phyloP scores from a whole-genome alignment of 2,888 invertebrate species.

The Sphecodes monilicornis region DNA sequence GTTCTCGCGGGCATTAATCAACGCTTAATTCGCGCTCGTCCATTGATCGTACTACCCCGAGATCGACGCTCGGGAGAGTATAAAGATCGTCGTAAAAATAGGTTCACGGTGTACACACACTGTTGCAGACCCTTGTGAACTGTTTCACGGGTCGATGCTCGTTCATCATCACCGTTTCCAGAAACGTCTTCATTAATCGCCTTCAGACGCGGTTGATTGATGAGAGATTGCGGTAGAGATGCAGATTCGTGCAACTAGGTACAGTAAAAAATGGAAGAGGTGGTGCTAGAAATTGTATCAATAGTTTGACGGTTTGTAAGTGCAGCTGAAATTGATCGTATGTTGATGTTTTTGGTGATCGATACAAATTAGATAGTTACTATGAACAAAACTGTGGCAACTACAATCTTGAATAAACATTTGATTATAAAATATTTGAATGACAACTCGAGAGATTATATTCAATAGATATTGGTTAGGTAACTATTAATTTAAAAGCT shows the following conservation, averaged over 20 bases:
- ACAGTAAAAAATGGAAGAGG: background rate
- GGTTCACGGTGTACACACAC: background rate
- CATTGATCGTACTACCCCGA: slow-evolving; percentile 1
- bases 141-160: slow-evolving; percentile 3
- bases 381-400: too few species aligned
- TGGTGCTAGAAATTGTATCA: background rate
- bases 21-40: slow-evolving; percentile 20
- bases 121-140: background rate
- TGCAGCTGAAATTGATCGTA: too few species aligned
- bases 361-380: background rate
- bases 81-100: background rate
- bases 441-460: too few species aligned
- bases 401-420: too few species aligned
- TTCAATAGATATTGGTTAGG: too few species aligned
- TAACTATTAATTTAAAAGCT: too few species aligned
- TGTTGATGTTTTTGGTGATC: background rate
- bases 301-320: too few species aligned
- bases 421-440: too few species aligned
- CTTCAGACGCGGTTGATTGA: background rate
- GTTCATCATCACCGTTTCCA: slow-evolving; percentile 7
- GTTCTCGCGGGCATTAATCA: slow-evolving; percentile 48
- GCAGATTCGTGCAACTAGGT: background rate
- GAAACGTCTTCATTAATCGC: slow-evolving; percentile 2
- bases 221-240: background rate
- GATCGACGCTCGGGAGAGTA: background rate